phyloP scores from a whole-genome alignment of 1,140 invertebrate species.

The Contarinia nasturtii region DNA sequence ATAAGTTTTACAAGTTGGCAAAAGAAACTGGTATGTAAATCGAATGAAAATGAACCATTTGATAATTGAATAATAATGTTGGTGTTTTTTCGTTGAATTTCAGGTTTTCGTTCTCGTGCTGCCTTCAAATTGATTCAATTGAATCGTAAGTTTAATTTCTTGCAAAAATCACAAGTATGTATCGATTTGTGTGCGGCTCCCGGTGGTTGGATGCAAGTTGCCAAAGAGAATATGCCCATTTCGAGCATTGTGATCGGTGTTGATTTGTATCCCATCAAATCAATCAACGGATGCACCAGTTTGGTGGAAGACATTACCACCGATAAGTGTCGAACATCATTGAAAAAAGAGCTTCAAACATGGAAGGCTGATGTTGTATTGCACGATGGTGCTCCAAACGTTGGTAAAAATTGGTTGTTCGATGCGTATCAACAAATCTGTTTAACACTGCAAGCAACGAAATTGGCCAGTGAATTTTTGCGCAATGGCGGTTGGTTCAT shows the following conservation, averaged over 20 bases:
- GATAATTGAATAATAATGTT: neutral
- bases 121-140: conserved; percentile 97
- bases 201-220: conserved; percentile 99
- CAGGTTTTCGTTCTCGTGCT: conserved; percentile 90
- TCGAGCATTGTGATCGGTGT: conserved; percentile 90
- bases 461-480: conserved; percentile 86
- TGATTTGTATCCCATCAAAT: conserved; percentile 90
- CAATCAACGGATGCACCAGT: conserved; percentile 76
- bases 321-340: conserved; percentile 61
- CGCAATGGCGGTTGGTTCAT: conserved; percentile 89
- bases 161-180: conserved; percentile 88
- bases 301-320: conserved; percentile 93
- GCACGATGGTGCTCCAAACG: conserved; percentile 96
- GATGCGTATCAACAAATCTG: conserved; percentile 92
- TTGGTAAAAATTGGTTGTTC: conserved; percentile 92
- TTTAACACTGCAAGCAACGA: conserved; percentile 78
- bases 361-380: conserved; percentile 95
- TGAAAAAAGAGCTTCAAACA: conserved; percentile 73
- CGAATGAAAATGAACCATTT: neutral
- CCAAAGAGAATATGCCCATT: conserved; percentile 91
- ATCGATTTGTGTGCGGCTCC: conserved; percentile 98
- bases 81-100: conserved; percentile 5
- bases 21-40: conserved; percentile 79
- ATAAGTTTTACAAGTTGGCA: conserved; percentile 96
- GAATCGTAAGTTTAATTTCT: conserved; percentile 93